These are phyloP conservation scores for Ochropleura plecta DNA, from an alignment of 2,888 invertebrate genomes.

Conservation along the genomic window DNA sequence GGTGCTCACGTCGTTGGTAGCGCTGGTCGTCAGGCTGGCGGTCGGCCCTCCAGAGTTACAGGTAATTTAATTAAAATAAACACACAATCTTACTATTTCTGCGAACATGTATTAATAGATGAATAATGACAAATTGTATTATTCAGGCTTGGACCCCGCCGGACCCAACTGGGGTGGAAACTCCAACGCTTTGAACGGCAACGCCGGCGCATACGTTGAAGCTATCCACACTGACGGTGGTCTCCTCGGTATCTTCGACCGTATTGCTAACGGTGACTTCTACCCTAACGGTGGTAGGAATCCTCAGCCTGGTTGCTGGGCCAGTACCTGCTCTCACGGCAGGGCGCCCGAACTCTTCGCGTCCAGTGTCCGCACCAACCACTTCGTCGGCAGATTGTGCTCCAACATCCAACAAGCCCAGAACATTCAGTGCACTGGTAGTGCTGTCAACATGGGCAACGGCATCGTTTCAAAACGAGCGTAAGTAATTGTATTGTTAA, in stretches of 20 bases:
- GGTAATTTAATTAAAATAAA: conserved; percentile 66
- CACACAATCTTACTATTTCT: neutral
- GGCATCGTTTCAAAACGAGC: conserved; percentile 35
- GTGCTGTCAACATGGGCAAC: conserved; percentile 32
- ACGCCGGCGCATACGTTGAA: conserved; percentile 77
- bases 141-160: conserved; percentile 76
- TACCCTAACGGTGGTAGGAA: conserved; percentile 81
- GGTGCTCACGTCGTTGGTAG: conserved; percentile 86
- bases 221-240: conserved; percentile 81
- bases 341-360: conserved; percentile 76
- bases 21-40: conserved; percentile 75
- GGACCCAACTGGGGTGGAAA: conserved; percentile 77
- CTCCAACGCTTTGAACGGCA: conserved; percentile 68
- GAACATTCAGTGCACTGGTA: conserved; percentile 25
- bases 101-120: neutral
- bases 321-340: conserved; percentile 78
- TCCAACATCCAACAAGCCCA: conserved; percentile 67
- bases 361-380: conserved; percentile 74
- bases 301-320: conserved; percentile 79
- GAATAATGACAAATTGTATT: neutral
- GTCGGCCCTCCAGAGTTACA: conserved; percentile 74
- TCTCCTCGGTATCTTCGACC: conserved; percentile 74
- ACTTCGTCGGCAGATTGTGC: conserved; percentile 75
- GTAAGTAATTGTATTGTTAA: conserved; percentile 5
- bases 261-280: conserved; percentile 75